Evolutionary conservation across 2,113 vertebrate genomes (phyloP).

Genomic region (Mobula birostris): DNA sequence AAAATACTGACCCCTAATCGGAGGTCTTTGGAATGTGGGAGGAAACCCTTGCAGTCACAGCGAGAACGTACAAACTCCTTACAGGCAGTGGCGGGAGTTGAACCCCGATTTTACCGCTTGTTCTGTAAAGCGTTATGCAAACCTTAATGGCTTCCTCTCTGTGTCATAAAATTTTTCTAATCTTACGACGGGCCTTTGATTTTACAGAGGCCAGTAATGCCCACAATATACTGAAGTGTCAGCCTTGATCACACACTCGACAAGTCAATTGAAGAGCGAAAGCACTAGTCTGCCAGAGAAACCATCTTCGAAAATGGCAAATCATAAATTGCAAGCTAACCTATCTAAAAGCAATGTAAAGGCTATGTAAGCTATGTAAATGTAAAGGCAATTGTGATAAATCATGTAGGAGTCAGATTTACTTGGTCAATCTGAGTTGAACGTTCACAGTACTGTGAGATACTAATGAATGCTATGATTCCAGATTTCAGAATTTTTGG

Average conservation of each 20-base stretch:
- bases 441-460: neutral
- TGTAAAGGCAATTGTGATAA: neutral
- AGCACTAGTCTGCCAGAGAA: neutral
- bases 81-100: no score
- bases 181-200: no score
- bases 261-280: neutral
- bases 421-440: neutral
- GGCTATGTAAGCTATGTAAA: no score
- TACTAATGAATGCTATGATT: neutral
- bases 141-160: no score
- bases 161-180: no score
- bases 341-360: no score
- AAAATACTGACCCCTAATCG: no score
- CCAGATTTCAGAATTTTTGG: neutral
- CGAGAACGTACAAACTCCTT: no score
- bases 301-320: neutral
- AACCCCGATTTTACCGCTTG: no score
- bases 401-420: neutral
- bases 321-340: neutral
- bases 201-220: neutral
- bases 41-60: no score
- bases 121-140: no score
- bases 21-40: no score
- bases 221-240: neutral
- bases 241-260: neutral